Conservation (phyloP, 92 coral and sea anemone genomes). For the Bergia puertoricense region DNA sequence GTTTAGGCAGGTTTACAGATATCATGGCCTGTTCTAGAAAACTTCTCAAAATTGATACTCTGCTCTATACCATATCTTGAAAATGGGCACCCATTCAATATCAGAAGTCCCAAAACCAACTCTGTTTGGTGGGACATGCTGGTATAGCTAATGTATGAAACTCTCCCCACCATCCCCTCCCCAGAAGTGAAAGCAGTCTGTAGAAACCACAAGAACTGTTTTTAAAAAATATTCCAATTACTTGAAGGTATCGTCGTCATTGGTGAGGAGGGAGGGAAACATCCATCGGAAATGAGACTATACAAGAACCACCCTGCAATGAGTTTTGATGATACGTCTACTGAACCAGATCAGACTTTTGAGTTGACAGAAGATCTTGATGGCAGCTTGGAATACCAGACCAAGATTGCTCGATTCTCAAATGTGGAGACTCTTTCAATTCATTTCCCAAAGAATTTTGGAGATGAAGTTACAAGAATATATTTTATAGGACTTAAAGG, state of each 20-base stretch:
- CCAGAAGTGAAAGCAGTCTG: too few relatives aligned
- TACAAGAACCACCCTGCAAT: conserved; percentile 91
- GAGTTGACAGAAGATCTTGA: conserved; percentile 87
- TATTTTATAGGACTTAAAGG: conserved; percentile 92
- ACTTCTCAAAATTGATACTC: too few relatives aligned
- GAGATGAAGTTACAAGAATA: conserved; percentile 91
- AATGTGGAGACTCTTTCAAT: conserved; percentile 88
- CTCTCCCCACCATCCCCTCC: too few relatives aligned
- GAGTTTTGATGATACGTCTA: conserved; percentile 92
- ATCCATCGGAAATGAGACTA: conserved; percentile 92
- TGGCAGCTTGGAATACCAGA: conserved; percentile 88
- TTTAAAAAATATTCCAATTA: too few relatives aligned
- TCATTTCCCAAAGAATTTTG: conserved; percentile 92
- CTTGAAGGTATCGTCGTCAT: conserved; percentile 65
- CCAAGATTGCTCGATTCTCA: conserved; percentile 94
- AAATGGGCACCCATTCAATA: too few relatives aligned
- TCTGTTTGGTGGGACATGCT: too few relatives aligned
- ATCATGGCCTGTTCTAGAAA: too few relatives aligned
- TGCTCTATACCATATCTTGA: too few relatives aligned
- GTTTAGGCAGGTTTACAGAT: too few relatives aligned
- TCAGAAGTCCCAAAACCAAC: too few relatives aligned
- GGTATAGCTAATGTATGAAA: too few relatives aligned
- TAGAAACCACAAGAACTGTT: too few relatives aligned
- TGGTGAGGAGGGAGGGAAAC: conserved; percentile 90
- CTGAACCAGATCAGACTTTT: conserved; percentile 89